Percentiles rank a stretch among this genome's conserved stretches.
phyloP scores from a whole-genome alignment of 2,888 invertebrate species.

The Apomyelois bistriatella region DNA sequence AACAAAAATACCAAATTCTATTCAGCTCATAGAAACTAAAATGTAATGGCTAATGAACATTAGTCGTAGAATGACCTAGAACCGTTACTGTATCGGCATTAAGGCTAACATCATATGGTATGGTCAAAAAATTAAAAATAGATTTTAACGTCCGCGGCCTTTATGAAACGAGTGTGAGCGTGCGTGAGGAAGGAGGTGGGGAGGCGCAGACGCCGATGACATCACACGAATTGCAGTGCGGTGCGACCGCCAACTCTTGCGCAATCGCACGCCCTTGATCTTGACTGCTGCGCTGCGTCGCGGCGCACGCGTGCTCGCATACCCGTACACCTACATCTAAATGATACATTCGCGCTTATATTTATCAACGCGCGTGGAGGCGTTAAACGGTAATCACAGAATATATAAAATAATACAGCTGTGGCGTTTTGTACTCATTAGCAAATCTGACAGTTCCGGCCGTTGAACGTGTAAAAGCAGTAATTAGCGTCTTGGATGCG shows the following conservation, averaged over 20 bases:
- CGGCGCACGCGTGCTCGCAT: constrained; percentile 71
- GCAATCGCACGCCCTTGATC: constrained; percentile 79
- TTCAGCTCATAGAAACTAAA: not conserved
- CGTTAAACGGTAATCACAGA: constrained; percentile 60
- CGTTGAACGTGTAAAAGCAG: constrained; percentile 39
- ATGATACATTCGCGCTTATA: constrained; percentile 62
- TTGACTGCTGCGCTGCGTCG: constrained; percentile 81
- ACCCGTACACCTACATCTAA: constrained; percentile 57
- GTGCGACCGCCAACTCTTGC: constrained; percentile 76
- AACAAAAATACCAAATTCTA: not conserved
- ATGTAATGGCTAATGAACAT: not conserved
- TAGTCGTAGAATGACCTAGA: not conserved
- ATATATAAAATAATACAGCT: constrained; percentile 46
- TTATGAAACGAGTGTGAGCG: constrained; percentile 44
- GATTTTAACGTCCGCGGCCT: constrained; percentile 68
- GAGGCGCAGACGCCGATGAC: constrained; percentile 66
- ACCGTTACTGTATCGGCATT: constrained; percentile 13
- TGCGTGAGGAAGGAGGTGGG: constrained; percentile 39
- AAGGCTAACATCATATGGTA: constrained; percentile 22
- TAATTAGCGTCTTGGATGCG: constrained; percentile 38
- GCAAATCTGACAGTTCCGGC: constrained; percentile 54
- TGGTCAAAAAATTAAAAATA: constrained; percentile 58
- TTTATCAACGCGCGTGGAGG: constrained; percentile 69
- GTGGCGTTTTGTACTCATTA: constrained; percentile 52
- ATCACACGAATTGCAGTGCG: constrained; percentile 69